Evolutionary conservation across 1,140 invertebrate species (phyloP), one percentile per base, ranked within the genome.

Genomic region (Lycorma delicatula): DNA sequence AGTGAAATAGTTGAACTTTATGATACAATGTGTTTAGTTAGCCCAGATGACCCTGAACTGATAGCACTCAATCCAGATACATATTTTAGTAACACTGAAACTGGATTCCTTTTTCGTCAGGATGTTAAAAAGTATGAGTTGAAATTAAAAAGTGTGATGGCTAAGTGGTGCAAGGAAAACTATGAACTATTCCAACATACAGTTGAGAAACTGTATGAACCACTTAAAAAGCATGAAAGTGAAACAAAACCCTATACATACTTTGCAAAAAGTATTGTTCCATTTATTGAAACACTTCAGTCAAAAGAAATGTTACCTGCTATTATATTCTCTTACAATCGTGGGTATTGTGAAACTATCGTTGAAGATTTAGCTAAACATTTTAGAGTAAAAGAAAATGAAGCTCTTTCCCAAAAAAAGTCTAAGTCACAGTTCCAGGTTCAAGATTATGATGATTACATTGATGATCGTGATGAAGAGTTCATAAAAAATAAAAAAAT

Each of bases 301-400:
- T 23, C 56, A 38, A 48, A 46, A 48, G 56, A 62, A 23, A 59
- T 63, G 59, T 48, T 65, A 41, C 63, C 63, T 20, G 59, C 60
- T 3, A 59, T 65, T 36, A 51, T 63, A 25, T 65, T 65, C 58
- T 61, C 49, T 1, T 65, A 63, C 27, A 55, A 61, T 46, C 56
- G 63, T 26, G 18, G 20, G 49, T 57, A 47, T 5, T 44, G 41
- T 44, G 41, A 44, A 44, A 44, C 23, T 22, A 16, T 44, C 5
- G 41, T 16, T 16, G 53, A 64, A 55, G 3, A 25, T 6, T 7
- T 56, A 7, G 16, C 46, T 50, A 23, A 50, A 5, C 4, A 11
- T 50, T 50, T 25, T 23, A 50, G 18, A 13, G 48, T 22, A 50
- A 23, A 50, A 44, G 6, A 46, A 54, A 23, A 44, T n/a, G 13